phyloP scores from a whole-genome alignment of 2,888 invertebrate genomes.

The Cerastis rubricosa region DNA sequence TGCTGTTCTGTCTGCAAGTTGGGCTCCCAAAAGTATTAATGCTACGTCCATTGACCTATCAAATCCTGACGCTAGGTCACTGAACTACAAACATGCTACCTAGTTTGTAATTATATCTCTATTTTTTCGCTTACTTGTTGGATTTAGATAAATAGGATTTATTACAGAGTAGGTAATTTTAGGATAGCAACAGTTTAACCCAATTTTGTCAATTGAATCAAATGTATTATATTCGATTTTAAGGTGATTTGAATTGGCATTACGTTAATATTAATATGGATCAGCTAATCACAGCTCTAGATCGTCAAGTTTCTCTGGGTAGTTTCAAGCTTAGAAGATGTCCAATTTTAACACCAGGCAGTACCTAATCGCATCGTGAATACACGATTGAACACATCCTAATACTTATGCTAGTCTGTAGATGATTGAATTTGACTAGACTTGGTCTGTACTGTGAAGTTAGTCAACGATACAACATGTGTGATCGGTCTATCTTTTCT shows the following conservation, averaged over 20 bases:
- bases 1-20: background rate
- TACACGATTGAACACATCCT: background rate
- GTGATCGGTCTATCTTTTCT: no score
- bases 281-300: background rate
- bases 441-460: background rate
- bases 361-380: background rate
- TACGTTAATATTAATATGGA: background rate
- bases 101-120: background rate
- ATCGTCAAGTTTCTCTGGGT: background rate
- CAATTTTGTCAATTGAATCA: background rate
- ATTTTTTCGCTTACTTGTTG: background rate
- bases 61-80: slow-evolving; percentile 27
- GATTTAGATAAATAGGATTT: background rate
- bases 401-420: background rate
- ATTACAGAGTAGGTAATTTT: background rate
- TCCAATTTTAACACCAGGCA: background rate
- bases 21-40: slow-evolving; percentile 25
- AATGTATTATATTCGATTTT: background rate
- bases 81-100: slow-evolving; percentile 29
- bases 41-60: slow-evolving; percentile 37
- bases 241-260: background rate
- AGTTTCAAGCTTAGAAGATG: background rate
- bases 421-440: background rate
- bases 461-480: background rate
- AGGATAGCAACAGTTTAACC: background rate